Evolutionary conservation across 2,113 vertebrate species (phyloP).

Genomic region (Cervus canadensis): DNA sequence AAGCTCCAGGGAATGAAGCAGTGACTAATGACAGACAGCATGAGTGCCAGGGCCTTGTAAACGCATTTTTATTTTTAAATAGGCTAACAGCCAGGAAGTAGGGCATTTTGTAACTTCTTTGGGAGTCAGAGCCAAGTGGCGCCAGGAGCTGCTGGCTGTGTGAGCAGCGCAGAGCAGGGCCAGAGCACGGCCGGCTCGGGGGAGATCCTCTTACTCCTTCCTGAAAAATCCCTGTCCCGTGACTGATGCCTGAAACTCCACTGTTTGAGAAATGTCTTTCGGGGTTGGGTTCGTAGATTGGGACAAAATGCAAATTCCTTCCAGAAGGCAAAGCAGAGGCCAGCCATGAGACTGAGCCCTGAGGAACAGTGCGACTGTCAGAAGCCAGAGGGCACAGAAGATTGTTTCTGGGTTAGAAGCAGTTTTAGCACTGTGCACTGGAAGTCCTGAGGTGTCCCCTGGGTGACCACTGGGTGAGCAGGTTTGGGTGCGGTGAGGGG

Average conservation of each 20-base stretch:
- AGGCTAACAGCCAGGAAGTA: conserved; percentile 30
- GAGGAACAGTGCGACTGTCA: not conserved
- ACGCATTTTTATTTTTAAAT: conserved; percentile 18
- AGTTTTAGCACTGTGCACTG: not conserved
- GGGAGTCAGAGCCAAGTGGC: not conserved
- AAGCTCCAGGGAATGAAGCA: not conserved
- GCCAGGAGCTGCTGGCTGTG: not conserved
- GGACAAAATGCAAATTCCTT: not conserved
- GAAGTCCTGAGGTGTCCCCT: not conserved
- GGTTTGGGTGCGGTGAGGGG: not conserved
- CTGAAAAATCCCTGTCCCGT: not conserved
- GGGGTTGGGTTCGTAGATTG: not conserved
- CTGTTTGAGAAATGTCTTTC: not conserved
- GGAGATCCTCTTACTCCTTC: not conserved
- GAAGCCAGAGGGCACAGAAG: not conserved
- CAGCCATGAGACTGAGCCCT: not conserved
- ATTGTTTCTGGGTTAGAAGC: not conserved
- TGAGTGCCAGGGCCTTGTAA: not conserved
- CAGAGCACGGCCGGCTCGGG: rapidly evolving
- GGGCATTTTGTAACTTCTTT: conserved; percentile 27
- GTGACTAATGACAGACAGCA: conserved; percentile 15
- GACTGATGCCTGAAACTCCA: not conserved
- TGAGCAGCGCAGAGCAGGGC: not conserved
- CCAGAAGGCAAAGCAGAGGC: not conserved
- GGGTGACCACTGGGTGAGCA: not conserved